Percentiles rank a stretch among this genome's conserved stretches.
Conservation (phyloP, 2,888 invertebrate genomes). For the Dynastes tityus region DNA sequence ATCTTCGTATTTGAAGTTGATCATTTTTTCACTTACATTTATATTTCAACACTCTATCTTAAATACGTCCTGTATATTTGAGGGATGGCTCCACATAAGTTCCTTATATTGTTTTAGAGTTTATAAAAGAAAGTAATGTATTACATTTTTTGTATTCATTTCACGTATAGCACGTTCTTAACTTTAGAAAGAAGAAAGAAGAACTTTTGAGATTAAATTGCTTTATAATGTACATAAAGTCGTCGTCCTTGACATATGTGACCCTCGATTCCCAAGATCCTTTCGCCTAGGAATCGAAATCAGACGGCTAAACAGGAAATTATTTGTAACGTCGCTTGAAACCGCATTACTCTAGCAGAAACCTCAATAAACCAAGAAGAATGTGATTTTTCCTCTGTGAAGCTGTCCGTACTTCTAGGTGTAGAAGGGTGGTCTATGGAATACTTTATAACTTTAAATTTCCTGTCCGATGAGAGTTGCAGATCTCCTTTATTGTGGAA, state of each 20-base stretch:
- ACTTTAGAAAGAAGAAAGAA: neutral
- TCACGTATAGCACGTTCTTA: slow-evolving; percentile 5
- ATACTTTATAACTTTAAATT: too few relatives aligned
- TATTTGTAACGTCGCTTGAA: slow-evolving; percentile 42
- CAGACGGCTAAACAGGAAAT: slow-evolving; percentile 46
- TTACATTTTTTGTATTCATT: slow-evolving; percentile 14
- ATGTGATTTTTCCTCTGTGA: slow-evolving; percentile 12
- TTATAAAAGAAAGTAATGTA: neutral
- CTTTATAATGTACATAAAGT: slow-evolving; percentile 40
- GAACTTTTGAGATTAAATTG: slow-evolving; percentile 37
- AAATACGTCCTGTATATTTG: too few relatives aligned
- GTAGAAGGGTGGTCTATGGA: neutral
- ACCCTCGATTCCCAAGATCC: slow-evolving; percentile 8
- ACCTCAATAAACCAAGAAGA: slow-evolving; percentile 39
- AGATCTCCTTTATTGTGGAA: too few relatives aligned
- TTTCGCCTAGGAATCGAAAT: slow-evolving; percentile 15
- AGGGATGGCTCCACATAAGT: neutral
- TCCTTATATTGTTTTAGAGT: neutral
- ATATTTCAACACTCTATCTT: too few relatives aligned
- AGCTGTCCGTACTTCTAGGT: neutral
- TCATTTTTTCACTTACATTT: too few relatives aligned
- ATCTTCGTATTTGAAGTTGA: too few relatives aligned
- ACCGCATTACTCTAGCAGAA: slow-evolving; percentile 36
- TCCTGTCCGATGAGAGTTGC: too few relatives aligned
- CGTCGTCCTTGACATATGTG: slow-evolving; percentile 40